A percentile compares a stretch with the other conserved stretches of the same genome.
These are phyloP conservation scores for Xiphorhynchus elegans DNA, from an alignment of 2,113 vertebrate genomes.

Conservation along the genomic window DNA sequence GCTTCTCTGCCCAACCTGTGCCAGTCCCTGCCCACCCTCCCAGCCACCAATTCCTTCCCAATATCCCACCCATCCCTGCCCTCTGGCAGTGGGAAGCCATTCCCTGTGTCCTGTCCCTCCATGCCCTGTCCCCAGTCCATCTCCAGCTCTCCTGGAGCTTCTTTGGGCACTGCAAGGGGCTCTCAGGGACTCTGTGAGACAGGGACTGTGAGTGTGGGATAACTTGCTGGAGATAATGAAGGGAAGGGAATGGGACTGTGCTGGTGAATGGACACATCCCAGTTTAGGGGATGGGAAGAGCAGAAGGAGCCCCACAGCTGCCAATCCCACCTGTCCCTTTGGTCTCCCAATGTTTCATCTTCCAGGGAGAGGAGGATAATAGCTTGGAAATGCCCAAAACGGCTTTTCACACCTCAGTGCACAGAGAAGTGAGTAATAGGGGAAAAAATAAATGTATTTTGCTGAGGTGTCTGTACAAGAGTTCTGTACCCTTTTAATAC, in stretches of 20 bases:
- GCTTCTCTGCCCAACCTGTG: not conserved
- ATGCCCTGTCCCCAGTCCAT: not conserved
- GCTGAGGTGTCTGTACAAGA: not conserved
- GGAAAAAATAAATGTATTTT: not conserved
- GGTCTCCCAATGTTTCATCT: not conserved
- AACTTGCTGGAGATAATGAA: not conserved
- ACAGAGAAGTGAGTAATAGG: not conserved
- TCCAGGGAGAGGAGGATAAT: not conserved
- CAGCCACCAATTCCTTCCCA: not conserved
- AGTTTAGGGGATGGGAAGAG: not conserved
- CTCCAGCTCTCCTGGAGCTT: not conserved
- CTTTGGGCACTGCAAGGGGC: not conserved
- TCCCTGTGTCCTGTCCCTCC: not conserved
- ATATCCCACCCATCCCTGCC: not conserved
- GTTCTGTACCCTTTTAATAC: not conserved
- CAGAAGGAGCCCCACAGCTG: not conserved
- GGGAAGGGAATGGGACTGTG: no score
- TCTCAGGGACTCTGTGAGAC: not conserved
- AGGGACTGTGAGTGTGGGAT: not conserved
- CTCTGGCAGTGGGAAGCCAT: not conserved
- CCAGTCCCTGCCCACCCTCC: not conserved
- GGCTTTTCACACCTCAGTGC: not conserved
- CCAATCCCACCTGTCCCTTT: not conserved
- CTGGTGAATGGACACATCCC: rapidly evolving
- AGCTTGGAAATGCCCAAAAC: not conserved